phyloP scores from a whole-genome alignment of 2,888 invertebrate species.

The Acheta domesticus region DNA sequence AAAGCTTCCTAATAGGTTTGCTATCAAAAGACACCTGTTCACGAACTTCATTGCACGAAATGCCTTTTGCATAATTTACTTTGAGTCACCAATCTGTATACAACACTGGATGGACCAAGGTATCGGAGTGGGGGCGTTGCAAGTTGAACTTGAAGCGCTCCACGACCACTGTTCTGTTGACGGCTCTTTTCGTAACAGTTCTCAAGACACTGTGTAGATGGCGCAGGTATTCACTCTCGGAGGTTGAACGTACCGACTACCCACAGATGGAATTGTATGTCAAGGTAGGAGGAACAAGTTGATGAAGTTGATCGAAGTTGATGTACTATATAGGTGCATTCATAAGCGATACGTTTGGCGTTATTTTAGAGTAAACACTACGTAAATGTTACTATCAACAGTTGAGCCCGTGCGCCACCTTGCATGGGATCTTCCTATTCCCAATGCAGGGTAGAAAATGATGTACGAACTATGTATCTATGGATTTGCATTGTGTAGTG shows the following conservation, averaged over 20 bases:
- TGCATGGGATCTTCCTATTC: background rate
- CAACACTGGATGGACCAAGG: too few relatives aligned
- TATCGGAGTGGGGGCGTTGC: too few relatives aligned
- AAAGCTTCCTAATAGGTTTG: too few relatives aligned
- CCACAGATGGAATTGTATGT: conserved; percentile 36
- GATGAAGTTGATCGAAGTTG: background rate
- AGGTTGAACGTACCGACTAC: background rate
- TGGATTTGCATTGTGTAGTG: background rate
- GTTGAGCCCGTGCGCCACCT: background rate
- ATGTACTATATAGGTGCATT: background rate
- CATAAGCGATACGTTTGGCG: background rate
- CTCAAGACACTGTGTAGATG: background rate
- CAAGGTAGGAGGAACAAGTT: conserved; percentile 24
- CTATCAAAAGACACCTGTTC: too few relatives aligned
- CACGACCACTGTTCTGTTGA: background rate
- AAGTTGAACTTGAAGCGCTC: too few relatives aligned
- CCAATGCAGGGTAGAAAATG: background rate
- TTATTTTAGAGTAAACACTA: background rate
- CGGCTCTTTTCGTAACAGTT: background rate
- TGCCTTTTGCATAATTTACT: too few relatives aligned
- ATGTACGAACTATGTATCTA: background rate
- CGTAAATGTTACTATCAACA: background rate
- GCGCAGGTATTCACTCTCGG: background rate
- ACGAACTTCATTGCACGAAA: too few relatives aligned
- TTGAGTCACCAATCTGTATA: too few relatives aligned